Evolutionary conservation across 2,888 invertebrate genomes (phyloP).

Genomic region (Alentia gelatinosa): DNA sequence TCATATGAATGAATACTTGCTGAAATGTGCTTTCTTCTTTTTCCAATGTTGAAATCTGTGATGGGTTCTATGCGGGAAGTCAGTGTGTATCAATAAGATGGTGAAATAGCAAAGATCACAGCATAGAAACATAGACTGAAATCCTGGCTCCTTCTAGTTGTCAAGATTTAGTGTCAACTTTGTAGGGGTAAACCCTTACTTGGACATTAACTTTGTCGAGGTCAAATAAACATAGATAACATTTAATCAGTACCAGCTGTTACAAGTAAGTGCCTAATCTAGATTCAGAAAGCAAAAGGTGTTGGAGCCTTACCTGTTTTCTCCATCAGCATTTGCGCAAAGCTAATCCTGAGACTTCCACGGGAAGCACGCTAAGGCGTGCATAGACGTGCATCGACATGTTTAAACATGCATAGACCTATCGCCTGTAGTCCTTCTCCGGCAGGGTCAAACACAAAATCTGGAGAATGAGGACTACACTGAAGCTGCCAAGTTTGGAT

Average conservation of each 20-base stretch:
- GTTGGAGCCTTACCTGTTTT: background rate
- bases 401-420: too few relatives aligned
- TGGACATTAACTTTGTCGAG: background rate
- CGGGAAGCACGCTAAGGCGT: background rate
- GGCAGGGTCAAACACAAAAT: too few relatives aligned
- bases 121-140: background rate
- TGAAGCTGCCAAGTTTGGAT: constrained; percentile 10
- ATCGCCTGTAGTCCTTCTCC: too few relatives aligned
- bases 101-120: background rate
- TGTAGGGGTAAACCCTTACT: background rate
- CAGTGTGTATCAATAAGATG: background rate
- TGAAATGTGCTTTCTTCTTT: background rate
- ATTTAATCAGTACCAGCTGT: background rate
- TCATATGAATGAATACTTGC: background rate
- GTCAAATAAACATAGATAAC: background rate
- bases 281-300: background rate
- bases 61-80: background rate
- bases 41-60: background rate
- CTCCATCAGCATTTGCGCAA: background rate
- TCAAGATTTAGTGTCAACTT: background rate
- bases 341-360: background rate
- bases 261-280: constrained; percentile 1
- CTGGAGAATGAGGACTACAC: background rate
- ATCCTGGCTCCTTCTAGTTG: too few relatives aligned
- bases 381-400: too few relatives aligned